Base-by-base conservation (phyloP, 2,888 invertebrate species). In the Thymelicus sylvestris region DNA sequence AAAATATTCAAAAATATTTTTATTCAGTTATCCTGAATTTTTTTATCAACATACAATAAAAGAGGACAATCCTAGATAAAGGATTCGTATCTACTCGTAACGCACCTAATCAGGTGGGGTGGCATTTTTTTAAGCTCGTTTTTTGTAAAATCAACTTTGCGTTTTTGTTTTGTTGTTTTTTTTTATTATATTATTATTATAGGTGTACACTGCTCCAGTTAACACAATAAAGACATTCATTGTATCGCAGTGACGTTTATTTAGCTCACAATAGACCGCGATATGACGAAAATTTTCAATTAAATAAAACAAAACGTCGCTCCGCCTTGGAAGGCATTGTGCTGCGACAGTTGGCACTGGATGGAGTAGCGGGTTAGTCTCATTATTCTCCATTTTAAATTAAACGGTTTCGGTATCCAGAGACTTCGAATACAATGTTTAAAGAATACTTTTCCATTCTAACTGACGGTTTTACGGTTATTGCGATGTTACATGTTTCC, bases 241-340 rank as follows among this genome's bases (percentile, higher is more conserved):
- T 47, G 41, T 52, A 61, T 50, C 38, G 52, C 47, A 41, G 44
- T 77, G 78, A 79, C 79, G 77, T 80, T 80, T 80, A 80, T 83
- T 80, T 79, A 81, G 72, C 71, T 77, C 81, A 90, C 87, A 91
- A 91, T 85, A 80, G 83, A 71, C 72, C 74, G 83, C 79, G 85
- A 87, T 88, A 87, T 85, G 85, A 86, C 87, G 86, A 90, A 90
- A 87, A 90, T 88, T 87, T 90, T 91, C 89, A 90, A 91, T 92
- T 91, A 89, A 87, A 91, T 83, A 84, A 89, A 90, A 89, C 87
- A 89, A 89, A 90, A 88, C 86, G 76, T 73, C 72, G 80, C 71
- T 66, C 47, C 62, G 71, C 59, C 70, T 77, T 79, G 77, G 77
- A 79, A 75, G 68, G 84, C 80, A 88, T 91, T 91, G 89, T 91